phyloP scores from a whole-genome alignment of 2,113 vertebrate species.

The Zeus faber region DNA sequence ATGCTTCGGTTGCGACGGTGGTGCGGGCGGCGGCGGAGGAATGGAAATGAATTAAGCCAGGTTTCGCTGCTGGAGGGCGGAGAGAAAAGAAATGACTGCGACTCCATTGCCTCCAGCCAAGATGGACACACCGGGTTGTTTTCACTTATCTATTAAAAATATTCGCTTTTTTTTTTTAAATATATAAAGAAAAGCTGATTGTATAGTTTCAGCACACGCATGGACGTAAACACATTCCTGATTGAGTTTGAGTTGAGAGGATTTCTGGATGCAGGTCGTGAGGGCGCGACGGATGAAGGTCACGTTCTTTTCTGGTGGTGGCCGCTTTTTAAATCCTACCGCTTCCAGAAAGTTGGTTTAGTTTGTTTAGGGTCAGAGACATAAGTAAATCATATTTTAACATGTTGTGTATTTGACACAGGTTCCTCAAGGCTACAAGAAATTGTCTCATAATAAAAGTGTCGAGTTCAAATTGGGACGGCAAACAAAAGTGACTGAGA shows the following conservation, averaged over 20 bases:
- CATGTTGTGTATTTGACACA: too few species aligned
- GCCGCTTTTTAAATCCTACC: not conserved
- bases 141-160: slow-evolving; percentile 23
- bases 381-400: too few species aligned
- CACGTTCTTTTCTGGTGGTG: not conserved
- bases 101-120: slow-evolving; percentile 41
- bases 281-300: not conserved
- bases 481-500: too few species aligned
- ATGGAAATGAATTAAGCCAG: slow-evolving; percentile 85
- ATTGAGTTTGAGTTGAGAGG: slow-evolving; percentile 15
- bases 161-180: too few species aligned
- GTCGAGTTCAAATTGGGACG: too few species aligned
- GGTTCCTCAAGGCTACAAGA: too few species aligned
- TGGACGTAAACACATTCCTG: too few species aligned
- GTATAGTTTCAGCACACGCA: too few species aligned
- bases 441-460: too few species aligned
- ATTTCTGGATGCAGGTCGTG: not conserved
- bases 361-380: not conserved
- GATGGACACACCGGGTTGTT: slow-evolving; percentile 11
- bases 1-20: too few species aligned
- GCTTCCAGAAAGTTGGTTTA: not conserved
- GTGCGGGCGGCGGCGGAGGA: slow-evolving; percentile 79
- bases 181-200: too few species aligned
- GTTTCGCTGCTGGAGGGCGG: slow-evolving; percentile 81
- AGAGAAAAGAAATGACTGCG: slow-evolving; percentile 80